phyloP scores from a whole-genome alignment of 2,113 vertebrate genomes.

The Aptenodytes forsteri region DNA sequence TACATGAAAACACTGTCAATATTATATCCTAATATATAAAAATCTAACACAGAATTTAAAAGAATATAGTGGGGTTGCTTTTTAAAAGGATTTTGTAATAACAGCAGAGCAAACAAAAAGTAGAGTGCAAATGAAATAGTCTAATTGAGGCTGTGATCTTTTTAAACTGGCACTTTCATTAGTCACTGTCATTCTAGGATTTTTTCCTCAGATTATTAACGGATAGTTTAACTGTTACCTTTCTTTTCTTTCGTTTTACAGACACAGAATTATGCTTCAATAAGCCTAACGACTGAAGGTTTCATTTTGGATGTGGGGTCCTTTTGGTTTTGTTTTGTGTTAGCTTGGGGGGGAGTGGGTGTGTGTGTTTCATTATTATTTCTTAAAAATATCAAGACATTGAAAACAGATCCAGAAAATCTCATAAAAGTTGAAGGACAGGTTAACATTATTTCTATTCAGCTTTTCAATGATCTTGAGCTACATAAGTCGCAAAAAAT shows the following conservation, averaged over 20 bases:
- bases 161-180: background rate
- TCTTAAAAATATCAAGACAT: background rate
- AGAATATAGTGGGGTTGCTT: rapidly evolving
- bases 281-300: background rate
- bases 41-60: background rate
- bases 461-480: background rate
- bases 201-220: background rate
- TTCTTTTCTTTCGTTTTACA: background rate
- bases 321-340: background rate
- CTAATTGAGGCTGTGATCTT: background rate
- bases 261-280: background rate
- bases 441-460: background rate
- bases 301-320: background rate
- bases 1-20: background rate
- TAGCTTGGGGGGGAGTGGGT: rapidly evolving
- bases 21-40: background rate
- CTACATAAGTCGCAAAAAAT: background rate
- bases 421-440: background rate
- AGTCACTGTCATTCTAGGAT: background rate
- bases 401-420: background rate
- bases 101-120: background rate
- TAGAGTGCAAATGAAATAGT: background rate
- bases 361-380: background rate
- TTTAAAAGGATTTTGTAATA: background rate
- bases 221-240: background rate